Evolutionary conservation across 1,140 invertebrate genomes (phyloP).

Genomic region (honey bee (Apis mellifera)): Amel_HAv3.1 CM009946.2:1161001-1161500

Average conservation of each 20-base stretch:
- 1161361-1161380: slow-evolving; percentile 81
- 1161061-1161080: no score
- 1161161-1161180: no score
- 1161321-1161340: slow-evolving; percentile 79
- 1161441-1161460: slow-evolving; percentile 69
- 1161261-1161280: slow-evolving; percentile 10
- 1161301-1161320: slow-evolving; percentile 67
- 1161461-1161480: slow-evolving; percentile 69
- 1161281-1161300: slow-evolving; percentile 27
- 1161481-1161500: neutral
- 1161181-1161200: neutral
- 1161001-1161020: no score
- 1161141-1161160: no score
- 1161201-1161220: neutral
- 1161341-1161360: slow-evolving; percentile 80
- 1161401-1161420: slow-evolving; percentile 77
- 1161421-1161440: slow-evolving; percentile 61
- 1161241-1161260: slow-evolving; percentile 3
- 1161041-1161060: no score
- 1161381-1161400: slow-evolving; percentile 82
- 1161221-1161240: neutral
- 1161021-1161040: no score
- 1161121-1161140: no score
- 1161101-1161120: no score
- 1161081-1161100: no score